phyloP scores from a whole-genome alignment of 2,113 vertebrate genomes.

The Apodemus sylvaticus region DNA sequence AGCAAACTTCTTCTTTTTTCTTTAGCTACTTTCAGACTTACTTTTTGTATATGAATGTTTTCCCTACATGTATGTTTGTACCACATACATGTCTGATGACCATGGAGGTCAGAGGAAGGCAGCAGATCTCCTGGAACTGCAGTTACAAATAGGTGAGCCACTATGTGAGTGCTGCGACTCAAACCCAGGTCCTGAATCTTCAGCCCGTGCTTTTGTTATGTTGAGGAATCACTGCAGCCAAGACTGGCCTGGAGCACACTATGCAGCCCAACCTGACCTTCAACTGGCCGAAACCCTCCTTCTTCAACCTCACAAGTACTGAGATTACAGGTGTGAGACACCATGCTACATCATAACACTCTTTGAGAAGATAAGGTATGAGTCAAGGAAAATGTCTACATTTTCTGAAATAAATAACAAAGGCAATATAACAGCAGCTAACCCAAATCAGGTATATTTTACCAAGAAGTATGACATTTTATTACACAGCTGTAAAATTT shows the following conservation, averaged over 20 bases:
- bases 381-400: background rate
- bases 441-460: conserved; percentile 16
- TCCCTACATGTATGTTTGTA: background rate
- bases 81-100: background rate
- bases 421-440: background rate
- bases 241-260: background rate
- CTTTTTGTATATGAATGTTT: background rate
- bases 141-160: background rate
- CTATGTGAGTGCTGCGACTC: background rate
- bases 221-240: background rate
- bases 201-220: background rate
- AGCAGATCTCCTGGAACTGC: background rate
- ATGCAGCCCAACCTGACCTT: background rate
- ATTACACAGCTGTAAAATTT: background rate
- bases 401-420: background rate
- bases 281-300: background rate
- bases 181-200: background rate
- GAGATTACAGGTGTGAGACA: background rate
- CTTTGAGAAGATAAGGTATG: background rate
- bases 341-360: background rate
- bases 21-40: background rate
- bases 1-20: background rate
- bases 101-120: background rate
- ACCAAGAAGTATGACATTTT: background rate
- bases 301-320: background rate